These are phyloP conservation scores for Eumaeus atala DNA, from an alignment of 1,140 invertebrate genomes.

Conservation along the genomic window DNA sequence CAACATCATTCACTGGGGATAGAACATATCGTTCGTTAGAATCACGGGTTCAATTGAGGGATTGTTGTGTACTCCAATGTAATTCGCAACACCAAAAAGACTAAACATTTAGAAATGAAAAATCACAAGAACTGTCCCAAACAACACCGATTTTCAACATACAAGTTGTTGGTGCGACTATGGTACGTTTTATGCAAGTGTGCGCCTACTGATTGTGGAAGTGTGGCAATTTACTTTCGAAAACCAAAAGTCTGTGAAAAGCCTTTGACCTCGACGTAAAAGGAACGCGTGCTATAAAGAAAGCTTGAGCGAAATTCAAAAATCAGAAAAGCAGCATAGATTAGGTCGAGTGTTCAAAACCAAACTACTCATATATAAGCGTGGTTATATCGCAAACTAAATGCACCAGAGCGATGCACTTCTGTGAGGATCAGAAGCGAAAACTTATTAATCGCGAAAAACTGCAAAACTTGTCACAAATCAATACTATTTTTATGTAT, in stretches of 20 bases:
- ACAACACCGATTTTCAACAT: slow-evolving; percentile 2
- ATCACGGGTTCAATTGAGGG: too few species aligned
- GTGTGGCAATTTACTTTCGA: neutral
- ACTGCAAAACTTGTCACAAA: slow-evolving; percentile 22
- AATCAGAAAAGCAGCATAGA: slow-evolving; percentile 56
- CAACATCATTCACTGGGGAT: slow-evolving; percentile 12
- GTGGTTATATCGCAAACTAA: slow-evolving; percentile 57
- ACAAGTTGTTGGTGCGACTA: neutral
- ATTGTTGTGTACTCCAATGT: neutral
- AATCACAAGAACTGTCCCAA: neutral
- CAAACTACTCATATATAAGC: slow-evolving; percentile 65
- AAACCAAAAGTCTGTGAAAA: slow-evolving; percentile 6
- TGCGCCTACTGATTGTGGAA: slow-evolving; percentile 2
- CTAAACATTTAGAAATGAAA: slow-evolving; percentile 2
- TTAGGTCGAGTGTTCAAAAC: slow-evolving; percentile 60
- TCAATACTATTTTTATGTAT: neutral
- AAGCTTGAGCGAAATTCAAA: slow-evolving; percentile 42
- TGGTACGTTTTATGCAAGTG: neutral
- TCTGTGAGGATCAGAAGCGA: slow-evolving; percentile 46
- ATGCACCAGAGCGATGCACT: slow-evolving; percentile 41
- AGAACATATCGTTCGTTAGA: neutral
- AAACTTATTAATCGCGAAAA: slow-evolving; percentile 31
- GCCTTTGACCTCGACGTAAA: slow-evolving; percentile 5
- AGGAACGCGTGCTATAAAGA: slow-evolving; percentile 32
- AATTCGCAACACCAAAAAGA: slow-evolving; percentile 3